Conservation (phyloP, 2,888 invertebrate genomes). For the Eledona agricola region DNA sequence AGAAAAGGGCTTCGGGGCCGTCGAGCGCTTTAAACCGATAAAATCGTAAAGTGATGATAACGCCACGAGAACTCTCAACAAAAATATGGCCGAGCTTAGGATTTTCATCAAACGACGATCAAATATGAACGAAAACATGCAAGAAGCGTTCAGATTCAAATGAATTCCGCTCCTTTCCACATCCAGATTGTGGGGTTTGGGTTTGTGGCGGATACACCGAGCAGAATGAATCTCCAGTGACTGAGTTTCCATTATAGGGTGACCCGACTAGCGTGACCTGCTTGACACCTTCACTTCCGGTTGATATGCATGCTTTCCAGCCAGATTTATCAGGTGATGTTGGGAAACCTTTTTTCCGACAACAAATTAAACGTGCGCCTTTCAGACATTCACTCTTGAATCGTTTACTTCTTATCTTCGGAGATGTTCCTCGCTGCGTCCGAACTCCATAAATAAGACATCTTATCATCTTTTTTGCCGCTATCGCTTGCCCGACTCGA, state of each 20-base stretch:
- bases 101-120: too few species aligned
- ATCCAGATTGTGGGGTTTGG: slow-evolving; percentile 42
- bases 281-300: slow-evolving; percentile 42
- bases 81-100: too few species aligned
- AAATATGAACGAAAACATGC: too few species aligned
- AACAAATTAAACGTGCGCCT: too few species aligned
- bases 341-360: too few species aligned
- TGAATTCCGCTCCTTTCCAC: slow-evolving; percentile 42
- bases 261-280: slow-evolving; percentile 41
- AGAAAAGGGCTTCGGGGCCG: slow-evolving; percentile 18
- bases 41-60: slow-evolving; percentile 35
- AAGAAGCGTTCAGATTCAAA: slow-evolving; percentile 43
- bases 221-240: slow-evolving; percentile 42
- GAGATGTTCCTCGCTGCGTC: slow-evolving; percentile 10
- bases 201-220: slow-evolving; percentile 40
- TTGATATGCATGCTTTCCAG: slow-evolving; percentile 40
- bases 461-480: slow-evolving; percentile 19
- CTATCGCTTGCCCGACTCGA: slow-evolving; percentile 7
- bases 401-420: slow-evolving; percentile 11
- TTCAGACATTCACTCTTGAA: slow-evolving; percentile 6
- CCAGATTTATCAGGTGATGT: slow-evolving; percentile 15
- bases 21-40: slow-evolving; percentile 33
- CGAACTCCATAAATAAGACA: slow-evolving; percentile 20
- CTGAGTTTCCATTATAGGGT: slow-evolving; percentile 42
- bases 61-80: too few species aligned